A percentile compares a stretch with the other conserved stretches of the same genome.
These are phyloP conservation scores for Rallus limicola DNA, from an alignment of 2,113 vertebrate genomes.

Conservation along the genomic window DNA sequence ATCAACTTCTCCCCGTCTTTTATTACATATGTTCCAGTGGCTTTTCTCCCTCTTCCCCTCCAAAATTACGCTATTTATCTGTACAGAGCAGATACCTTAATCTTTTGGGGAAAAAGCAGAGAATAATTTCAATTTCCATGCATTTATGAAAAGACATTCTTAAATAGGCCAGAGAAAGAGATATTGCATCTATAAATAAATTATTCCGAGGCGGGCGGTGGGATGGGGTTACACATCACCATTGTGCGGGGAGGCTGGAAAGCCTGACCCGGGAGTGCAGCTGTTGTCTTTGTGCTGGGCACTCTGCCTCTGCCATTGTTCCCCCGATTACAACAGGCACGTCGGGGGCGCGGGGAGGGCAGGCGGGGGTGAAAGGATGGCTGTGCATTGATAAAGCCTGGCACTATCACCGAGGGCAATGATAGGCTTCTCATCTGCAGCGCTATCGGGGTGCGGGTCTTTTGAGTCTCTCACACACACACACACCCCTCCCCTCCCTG, in stretches of 20 bases:
- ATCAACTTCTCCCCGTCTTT: background rate
- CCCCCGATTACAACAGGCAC: conserved; percentile 69
- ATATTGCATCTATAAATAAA: conserved; percentile 83
- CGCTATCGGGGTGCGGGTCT: background rate
- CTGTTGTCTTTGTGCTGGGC: conserved; percentile 84
- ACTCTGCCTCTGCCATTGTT: conserved; percentile 79
- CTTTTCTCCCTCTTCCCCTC: background rate
- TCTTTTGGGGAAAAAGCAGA: conserved; percentile 48
- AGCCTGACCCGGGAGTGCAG: conserved; percentile 74
- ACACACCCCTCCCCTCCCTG: background rate
- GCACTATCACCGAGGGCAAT: conserved; percentile 18
- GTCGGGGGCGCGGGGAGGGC: conserved; percentile 5
- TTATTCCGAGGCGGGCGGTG: conserved; percentile 65
- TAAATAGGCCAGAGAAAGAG: conserved; percentile 70
- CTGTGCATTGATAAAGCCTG: conserved; percentile 64
- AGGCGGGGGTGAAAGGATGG: background rate
- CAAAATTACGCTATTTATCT: conserved; percentile 13
- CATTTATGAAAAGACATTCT: conserved; percentile 74
- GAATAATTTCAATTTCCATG: conserved; percentile 77
- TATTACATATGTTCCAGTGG: background rate
- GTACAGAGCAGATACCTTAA: conserved; percentile 64
- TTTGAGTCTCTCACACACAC: background rate
- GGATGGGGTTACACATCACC: conserved; percentile 71
- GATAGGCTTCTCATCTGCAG: conserved; percentile 31
- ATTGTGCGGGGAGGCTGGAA: conserved; percentile 63